Percentiles rank a stretch among this genome's conserved stretches.
phyloP scores from a whole-genome alignment of 2,113 vertebrate genomes.

The Pteropus alecto region DNA sequence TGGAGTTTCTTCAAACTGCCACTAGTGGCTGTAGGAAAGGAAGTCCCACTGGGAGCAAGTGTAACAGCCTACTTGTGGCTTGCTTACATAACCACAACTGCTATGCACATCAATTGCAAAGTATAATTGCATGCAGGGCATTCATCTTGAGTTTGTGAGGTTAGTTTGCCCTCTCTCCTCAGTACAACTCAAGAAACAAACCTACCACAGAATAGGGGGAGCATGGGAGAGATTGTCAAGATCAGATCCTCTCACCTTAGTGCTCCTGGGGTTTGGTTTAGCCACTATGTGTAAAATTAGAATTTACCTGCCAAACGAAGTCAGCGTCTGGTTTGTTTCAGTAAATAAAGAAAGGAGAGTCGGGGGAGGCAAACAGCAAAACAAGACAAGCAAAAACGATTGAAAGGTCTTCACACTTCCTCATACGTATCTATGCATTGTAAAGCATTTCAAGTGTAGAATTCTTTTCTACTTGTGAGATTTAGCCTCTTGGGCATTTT shows the following conservation, averaged over 20 bases:
- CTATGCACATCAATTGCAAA: not conserved
- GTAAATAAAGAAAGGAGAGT: not conserved
- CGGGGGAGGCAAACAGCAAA: not conserved
- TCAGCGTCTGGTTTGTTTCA: not conserved
- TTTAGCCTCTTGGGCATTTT: too few species aligned
- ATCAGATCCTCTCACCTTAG: not conserved
- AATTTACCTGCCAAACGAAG: not conserved
- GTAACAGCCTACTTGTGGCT: too few species aligned
- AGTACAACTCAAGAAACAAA: not conserved
- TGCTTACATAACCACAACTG: fast-evolving
- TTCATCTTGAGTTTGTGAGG: not conserved
- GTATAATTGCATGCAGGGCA: not conserved
- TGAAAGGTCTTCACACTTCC: not conserved
- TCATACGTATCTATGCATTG: not conserved
- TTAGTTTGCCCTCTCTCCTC: not conserved
- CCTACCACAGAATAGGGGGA: not conserved
- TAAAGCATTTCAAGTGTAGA: not conserved
- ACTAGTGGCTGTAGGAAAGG: not conserved
- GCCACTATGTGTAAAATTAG: not conserved
- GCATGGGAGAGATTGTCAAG: not conserved
- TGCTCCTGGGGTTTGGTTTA: not conserved
- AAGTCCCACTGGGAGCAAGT: not conserved
- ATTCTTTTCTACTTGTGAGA: too few species aligned
- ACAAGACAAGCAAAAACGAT: not conserved
- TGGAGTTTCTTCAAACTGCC: not conserved